phyloP scores from a whole-genome alignment of 2,113 vertebrate species.

The Esox niger region DNA sequence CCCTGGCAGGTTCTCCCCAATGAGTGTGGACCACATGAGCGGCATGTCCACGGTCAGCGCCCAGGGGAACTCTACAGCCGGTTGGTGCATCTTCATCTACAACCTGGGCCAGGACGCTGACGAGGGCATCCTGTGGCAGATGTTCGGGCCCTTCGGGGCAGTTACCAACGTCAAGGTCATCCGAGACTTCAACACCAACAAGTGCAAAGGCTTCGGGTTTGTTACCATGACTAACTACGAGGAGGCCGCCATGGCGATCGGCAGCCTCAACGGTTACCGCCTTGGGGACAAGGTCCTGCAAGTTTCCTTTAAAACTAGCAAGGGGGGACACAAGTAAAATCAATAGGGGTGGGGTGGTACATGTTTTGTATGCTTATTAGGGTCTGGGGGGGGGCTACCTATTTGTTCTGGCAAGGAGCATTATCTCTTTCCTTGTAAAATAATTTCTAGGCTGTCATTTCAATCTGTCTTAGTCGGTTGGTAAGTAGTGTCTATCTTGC shows the following conservation, averaged over 20 bases:
- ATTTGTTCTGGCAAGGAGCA: too few species aligned
- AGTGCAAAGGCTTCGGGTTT: slow-evolving; percentile 99
- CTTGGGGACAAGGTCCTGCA: slow-evolving; percentile 97
- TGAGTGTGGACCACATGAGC: slow-evolving; percentile 95
- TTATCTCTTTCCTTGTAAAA: neutral
- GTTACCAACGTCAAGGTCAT: slow-evolving; percentile 98
- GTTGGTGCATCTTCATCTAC: slow-evolving; percentile 99
- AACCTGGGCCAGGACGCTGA: slow-evolving; percentile 95
- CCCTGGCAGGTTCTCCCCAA: slow-evolving; percentile 90
- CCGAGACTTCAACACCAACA: slow-evolving; percentile 98
- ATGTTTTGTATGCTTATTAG: neutral
- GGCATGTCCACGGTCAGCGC: slow-evolving; percentile 84
- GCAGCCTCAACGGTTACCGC: slow-evolving; percentile 96
- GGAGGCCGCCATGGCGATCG: slow-evolving; percentile 97
- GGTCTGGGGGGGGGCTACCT: neutral
- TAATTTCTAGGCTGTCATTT: neutral
- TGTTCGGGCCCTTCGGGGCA: slow-evolving; percentile 96
- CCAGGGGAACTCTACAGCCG: slow-evolving; percentile 82
- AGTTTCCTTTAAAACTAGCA: slow-evolving; percentile 99
- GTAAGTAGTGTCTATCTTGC: neutral
- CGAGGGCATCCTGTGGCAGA: slow-evolving; percentile 98
- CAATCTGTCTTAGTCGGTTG: neutral
- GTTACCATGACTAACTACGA: slow-evolving; percentile 99
- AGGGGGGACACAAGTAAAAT: slow-evolving; percentile 91
- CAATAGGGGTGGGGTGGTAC: neutral